A percentile compares a stretch with the other conserved stretches of the same genome.
Evolutionary conservation across 2,113 vertebrate genomes (phyloP).

Genomic region (Chlorodrepanis virens): DNA sequence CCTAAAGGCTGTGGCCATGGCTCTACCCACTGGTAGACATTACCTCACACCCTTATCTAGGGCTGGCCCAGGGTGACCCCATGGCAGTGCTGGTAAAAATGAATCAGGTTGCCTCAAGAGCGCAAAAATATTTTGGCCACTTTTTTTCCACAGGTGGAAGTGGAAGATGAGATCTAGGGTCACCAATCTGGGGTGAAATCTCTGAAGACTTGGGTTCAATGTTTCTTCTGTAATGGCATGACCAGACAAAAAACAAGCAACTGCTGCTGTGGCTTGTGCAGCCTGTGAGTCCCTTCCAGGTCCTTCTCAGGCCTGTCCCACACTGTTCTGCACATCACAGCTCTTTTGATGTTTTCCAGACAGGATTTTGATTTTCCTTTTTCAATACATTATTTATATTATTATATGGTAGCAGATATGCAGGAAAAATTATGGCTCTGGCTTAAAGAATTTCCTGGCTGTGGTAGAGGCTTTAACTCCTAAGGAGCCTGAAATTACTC

Average conservation of each 20-base stretch:
- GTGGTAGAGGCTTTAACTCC: background rate
- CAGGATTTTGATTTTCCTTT: background rate
- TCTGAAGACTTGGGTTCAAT: background rate
- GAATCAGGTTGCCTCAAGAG: background rate
- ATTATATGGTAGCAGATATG: background rate
- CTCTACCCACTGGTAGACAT: background rate
- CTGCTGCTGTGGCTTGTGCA: background rate
- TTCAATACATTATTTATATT: background rate
- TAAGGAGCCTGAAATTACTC: background rate
- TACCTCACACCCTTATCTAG: background rate
- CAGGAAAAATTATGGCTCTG: background rate
- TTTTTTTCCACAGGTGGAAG: background rate
- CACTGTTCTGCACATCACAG: background rate
- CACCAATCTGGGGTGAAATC: background rate
- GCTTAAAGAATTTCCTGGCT: background rate
- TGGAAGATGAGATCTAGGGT: background rate
- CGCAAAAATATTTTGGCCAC: background rate
- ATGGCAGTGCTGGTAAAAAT: background rate
- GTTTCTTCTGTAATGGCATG: background rate
- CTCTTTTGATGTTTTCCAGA: background rate
- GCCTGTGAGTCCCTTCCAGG: background rate
- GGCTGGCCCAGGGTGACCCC: background rate
- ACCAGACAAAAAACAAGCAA: background rate
- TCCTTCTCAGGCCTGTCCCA: background rate
- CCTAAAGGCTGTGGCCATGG: background rate